Evolutionary conservation across 2,113 vertebrate species (phyloP), one percentile per base, ranked within the genome.

Genomic region (Cynocephalus volans): DNA sequence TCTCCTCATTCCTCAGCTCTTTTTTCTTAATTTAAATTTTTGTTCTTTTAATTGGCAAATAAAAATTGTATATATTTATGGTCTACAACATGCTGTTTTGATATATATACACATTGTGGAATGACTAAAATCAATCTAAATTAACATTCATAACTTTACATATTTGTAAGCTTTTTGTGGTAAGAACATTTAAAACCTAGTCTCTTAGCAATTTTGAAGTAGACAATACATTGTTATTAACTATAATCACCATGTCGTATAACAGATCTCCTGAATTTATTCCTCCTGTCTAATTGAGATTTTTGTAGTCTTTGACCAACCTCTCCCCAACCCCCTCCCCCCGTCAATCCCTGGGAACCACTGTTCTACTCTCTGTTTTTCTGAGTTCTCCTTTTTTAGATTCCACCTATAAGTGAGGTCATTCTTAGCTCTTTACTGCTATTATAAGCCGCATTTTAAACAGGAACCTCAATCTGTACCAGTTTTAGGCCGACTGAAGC

Each of bases 321-420:
- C 41, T 24, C 21, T 45, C 23, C 1, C n/a, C 6, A 10, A 50
- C 36, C 24, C 6, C 64, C 23, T 8, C 12, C 36, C 6, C 6
- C 3, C 4, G 3, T 12, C 33, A 48, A 1, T 0, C 23, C 23
- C 12, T 52, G n/a, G 3, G 8, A 64, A 18, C 52, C 21, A 6
- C 28, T 5, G 0, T 18, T 50, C 18, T 31, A 19, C 26, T 36
- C 41, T 52, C 72, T 90, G 54, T 5, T 64, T 41, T 23, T 24
- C 0, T 28, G 3, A 19, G 5, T 36, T 88, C 56, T 19, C 3
- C n/a, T n/a, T 48, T 48, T 36, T 28, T 15, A 31, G 31, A 48
- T 33, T 70, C 15, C 62, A 69, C 15, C 17, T 1, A 12, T 60
- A 18, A 64, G 8, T 6, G 62, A 77, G 17, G 17, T 21, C 17